Conservation (phyloP, 2,113 vertebrate species). For the Nyctibius bracteatus region DNA sequence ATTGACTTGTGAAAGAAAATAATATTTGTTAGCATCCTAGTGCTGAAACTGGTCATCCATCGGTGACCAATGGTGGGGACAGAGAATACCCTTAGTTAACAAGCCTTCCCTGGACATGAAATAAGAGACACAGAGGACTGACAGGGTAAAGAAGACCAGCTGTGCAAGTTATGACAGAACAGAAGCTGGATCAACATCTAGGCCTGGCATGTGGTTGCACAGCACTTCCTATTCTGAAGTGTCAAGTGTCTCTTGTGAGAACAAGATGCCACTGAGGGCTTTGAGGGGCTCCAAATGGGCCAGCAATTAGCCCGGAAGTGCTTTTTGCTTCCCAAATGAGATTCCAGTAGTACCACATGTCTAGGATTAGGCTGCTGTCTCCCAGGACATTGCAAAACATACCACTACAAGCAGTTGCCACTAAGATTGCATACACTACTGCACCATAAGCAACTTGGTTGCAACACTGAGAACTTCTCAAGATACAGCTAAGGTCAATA, state of each 20-base stretch:
- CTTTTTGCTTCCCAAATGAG: not conserved
- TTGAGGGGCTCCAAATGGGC: not conserved
- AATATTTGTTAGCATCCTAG: not conserved
- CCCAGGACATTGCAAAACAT: not conserved
- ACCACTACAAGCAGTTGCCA: not conserved
- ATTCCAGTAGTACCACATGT: accelerated
- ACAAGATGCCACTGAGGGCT: not conserved
- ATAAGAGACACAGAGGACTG: not conserved
- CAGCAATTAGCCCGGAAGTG: accelerated
- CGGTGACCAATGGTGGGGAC: not conserved
- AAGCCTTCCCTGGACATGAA: not conserved
- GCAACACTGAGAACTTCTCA: not conserved
- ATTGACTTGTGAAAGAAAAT: not conserved
- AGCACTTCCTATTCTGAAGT: not conserved
- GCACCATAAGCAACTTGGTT: not conserved
- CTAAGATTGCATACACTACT: not conserved
- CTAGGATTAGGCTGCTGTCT: not conserved
- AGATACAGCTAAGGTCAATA: not conserved
- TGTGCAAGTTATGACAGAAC: accelerated
- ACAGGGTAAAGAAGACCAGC: not conserved
- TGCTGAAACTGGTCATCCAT: not conserved
- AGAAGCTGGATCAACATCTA: not conserved
- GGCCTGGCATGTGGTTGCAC: not conserved
- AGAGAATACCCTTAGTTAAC: not conserved
- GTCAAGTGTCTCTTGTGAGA: not conserved